Evolutionary conservation across 1,140 invertebrate genomes (phyloP), one percentile per base, ranked within the genome.

Genomic region (Stegodyphus mimosarum): DNA sequence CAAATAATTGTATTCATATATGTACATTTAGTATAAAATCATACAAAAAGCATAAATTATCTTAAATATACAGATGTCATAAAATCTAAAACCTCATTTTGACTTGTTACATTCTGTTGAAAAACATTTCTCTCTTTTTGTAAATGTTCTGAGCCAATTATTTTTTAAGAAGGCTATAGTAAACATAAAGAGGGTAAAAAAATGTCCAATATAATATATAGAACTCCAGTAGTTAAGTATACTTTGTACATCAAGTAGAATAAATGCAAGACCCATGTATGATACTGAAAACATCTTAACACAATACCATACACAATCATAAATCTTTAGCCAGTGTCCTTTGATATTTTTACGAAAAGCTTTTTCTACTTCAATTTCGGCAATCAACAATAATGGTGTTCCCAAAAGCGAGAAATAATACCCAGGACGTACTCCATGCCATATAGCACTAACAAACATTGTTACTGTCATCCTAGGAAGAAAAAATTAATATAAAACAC

Each of bases 381-480:
- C 67, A 53, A 84, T 75, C 17, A 84, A 73, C n/a, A 84, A 18
- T 13, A 76, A 51, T 17, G 81, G 81, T 17, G 81, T 84, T n/a
- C 81, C 81, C 17, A 84, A 69, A 48, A 84, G 51, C 6, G 81
- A 84, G 18, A 84, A 50, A 50, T 84, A 84, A 70, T 84, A 84
- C 5, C 81, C 81, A 33, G 81, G 72, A 13, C 51, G 63, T 51
- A 84, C 81, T 33, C 81, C 81, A 76, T 84, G 81, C 81, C 81
- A 84, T 60, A 84, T 69, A 15, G 81, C 72, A 84, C 81, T 84
- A 9, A 84, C 81, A 84, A 84, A 84, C 81, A 84, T 84, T 69
- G 81, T 84, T n/a, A 70, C 51, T 55, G 76, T 5, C 64, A 75
- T 84, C 48, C 81, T 84, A 69, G 55, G 49, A 84, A 17, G 13